Conservation (phyloP, 2,113 vertebrate species). For the Trochalopteron elliotii region DNA sequence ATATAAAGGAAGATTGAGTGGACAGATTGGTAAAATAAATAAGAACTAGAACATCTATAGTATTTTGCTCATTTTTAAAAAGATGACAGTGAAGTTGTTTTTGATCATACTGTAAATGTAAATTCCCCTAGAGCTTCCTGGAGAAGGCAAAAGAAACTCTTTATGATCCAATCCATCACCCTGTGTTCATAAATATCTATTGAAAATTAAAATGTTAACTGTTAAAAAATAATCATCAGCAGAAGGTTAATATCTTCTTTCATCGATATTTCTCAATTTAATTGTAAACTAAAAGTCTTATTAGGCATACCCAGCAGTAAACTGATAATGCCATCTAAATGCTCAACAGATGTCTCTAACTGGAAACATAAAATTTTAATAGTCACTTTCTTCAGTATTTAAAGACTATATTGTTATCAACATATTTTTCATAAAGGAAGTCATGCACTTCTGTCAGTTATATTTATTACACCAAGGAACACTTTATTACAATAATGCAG, state of each 20-base stretch:
- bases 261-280: conserved; percentile 50
- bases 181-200: neutral
- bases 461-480: conserved; percentile 82
- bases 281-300: conserved; percentile 71
- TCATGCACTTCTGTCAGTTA: conserved; percentile 76
- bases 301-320: conserved; percentile 63
- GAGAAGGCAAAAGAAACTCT: neutral
- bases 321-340: conserved; percentile 70
- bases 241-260: conserved; percentile 60
- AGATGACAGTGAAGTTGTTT: neutral
- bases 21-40: neutral
- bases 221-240: conserved; percentile 41
- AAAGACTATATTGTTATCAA: conserved; percentile 76
- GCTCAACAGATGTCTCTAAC: conserved; percentile 76
- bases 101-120: neutral
- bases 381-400: conserved; percentile 75
- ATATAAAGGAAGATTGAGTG: neutral
- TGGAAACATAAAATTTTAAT: conserved; percentile 80
- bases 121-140: neutral
- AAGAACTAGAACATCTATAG: neutral
- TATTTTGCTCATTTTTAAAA: neutral
- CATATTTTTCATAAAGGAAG: conserved; percentile 81
- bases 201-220: conserved; percentile 30
- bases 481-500: conserved; percentile 85
- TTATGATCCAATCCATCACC: neutral